phyloP scores from a whole-genome alignment of 2,113 vertebrate genomes.

The Actinemys pallida region DNA sequence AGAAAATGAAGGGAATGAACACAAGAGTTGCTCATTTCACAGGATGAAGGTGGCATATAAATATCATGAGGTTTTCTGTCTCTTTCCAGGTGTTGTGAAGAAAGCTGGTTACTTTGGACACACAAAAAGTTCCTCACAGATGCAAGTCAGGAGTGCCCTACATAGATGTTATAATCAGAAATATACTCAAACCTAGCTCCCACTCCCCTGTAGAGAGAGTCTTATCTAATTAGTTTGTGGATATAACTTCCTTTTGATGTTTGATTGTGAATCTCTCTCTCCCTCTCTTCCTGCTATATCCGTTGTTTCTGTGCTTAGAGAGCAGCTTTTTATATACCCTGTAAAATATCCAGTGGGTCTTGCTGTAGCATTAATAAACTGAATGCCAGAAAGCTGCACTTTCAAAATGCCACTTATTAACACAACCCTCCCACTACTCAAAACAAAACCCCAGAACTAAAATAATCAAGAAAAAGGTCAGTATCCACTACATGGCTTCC shows the following conservation, averaged over 20 bases:
- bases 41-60: background rate
- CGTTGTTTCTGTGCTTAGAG: background rate
- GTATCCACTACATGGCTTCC: background rate
- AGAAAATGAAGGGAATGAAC: background rate
- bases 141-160: background rate
- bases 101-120: background rate
- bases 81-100: background rate
- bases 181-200: background rate
- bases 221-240: conserved; percentile 26
- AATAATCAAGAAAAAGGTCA: background rate
- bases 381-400: background rate
- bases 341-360: background rate
- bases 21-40: background rate
- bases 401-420: background rate
- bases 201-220: background rate
- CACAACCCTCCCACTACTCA: background rate
- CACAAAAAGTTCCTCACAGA: background rate
- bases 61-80: background rate
- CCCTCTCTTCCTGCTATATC: background rate
- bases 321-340: background rate
- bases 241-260: conserved; percentile 36
- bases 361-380: background rate
- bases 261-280: background rate
- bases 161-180: background rate
- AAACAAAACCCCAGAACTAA: background rate